phyloP scores from a whole-genome alignment of 2,888 invertebrate genomes.

The Baccha elongata region DNA sequence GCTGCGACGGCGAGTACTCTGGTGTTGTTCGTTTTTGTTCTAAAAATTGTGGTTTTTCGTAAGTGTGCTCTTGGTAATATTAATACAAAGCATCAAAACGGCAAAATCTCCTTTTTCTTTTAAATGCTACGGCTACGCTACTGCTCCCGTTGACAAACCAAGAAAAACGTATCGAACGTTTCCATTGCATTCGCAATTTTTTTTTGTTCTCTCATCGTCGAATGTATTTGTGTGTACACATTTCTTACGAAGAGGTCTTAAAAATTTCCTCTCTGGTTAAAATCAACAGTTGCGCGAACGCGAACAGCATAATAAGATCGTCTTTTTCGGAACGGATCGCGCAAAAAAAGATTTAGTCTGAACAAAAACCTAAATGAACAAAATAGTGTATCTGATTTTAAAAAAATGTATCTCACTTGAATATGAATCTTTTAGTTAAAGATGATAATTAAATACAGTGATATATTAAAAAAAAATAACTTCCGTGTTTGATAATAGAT shows the following conservation, averaged over 20 bases:
- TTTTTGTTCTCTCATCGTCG: background rate
- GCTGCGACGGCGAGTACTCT: constrained; percentile 51
- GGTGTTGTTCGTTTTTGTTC: constrained; percentile 11
- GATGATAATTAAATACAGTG: constrained; percentile 1
- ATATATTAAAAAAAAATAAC: constrained; percentile 22
- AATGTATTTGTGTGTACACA: constrained; percentile 17
- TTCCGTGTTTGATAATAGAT: constrained; percentile 45
- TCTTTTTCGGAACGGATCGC: constrained; percentile 54
- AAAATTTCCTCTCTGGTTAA: constrained; percentile 66
- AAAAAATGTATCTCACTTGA: background rate
- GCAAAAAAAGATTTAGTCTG: constrained; percentile 39
- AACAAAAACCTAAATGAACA: background rate
- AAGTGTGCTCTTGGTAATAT: constrained; percentile 8
- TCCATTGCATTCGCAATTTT: constrained; percentile 20
- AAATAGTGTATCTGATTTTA: constrained; percentile 29
- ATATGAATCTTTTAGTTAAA: constrained; percentile 16
- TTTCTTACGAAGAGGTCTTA: constrained; percentile 51
- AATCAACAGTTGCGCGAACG: constrained; percentile 73
- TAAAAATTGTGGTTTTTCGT: constrained; percentile 15
- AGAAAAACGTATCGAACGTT: no score
- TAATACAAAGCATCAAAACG: constrained; percentile 25
- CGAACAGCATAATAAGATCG: constrained; percentile 72
- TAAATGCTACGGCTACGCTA: constrained; percentile 18
- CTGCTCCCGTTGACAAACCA: constrained; percentile 34
- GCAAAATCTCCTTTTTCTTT: constrained; percentile 61